Evolutionary conservation across 2,113 vertebrate genomes (phyloP).

Genomic region (Neomonachus schauinslandi): DNA sequence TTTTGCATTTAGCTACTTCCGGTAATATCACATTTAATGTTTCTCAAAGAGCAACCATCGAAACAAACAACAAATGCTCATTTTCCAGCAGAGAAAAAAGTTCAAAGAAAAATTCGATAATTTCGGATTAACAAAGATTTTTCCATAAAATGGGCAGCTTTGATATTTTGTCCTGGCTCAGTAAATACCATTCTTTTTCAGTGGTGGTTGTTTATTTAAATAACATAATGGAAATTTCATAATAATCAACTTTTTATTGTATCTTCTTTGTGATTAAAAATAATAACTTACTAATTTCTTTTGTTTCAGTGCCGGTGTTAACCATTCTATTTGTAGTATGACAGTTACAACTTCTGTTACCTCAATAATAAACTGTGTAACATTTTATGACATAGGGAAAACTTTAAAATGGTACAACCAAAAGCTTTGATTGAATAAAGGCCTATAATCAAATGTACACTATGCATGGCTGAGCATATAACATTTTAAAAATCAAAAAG

Average conservation of each 20-base stretch:
- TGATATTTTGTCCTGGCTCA: not conserved
- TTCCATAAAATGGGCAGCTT: constrained; percentile 20
- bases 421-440: constrained; percentile 28
- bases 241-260: not conserved
- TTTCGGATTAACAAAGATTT: constrained; percentile 40
- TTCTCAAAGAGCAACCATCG: not conserved
- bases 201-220: not conserved
- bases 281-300: constrained; percentile 20
- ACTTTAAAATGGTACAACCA: not conserved
- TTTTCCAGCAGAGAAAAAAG: not conserved
- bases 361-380: not conserved
- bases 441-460: not conserved
- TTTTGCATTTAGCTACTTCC: not conserved
- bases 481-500: constrained; percentile 3
- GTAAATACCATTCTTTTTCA: not conserved
- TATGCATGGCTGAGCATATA: not conserved
- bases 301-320: not conserved
- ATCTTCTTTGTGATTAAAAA: not conserved
- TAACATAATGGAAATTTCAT: not conserved
- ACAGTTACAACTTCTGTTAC: not conserved
- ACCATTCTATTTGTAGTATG: not conserved
- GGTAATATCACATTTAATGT: not conserved
- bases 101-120: not conserved
- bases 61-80: not conserved
- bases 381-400: constrained; percentile 30